Evolutionary conservation across 2,888 invertebrate species (phyloP).

Genomic region (Osmoderma eremita): DNA sequence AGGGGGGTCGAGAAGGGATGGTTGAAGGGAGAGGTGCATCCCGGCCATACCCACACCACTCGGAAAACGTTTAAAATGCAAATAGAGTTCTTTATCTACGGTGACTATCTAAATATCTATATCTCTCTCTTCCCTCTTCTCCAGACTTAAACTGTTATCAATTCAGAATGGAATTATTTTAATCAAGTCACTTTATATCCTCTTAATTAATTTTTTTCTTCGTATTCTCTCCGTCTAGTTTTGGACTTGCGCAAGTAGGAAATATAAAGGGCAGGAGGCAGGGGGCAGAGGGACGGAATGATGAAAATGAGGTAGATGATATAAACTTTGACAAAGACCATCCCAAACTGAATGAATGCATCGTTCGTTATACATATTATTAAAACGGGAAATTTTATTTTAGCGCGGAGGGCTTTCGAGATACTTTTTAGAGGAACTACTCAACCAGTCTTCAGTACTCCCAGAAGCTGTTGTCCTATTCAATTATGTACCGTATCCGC

Average conservation of each 20-base stretch:
- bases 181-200: slow-evolving; percentile 33
- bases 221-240: too few species aligned
- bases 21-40: slow-evolving; percentile 40
- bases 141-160: slow-evolving; percentile 42
- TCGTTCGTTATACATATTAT: too few species aligned
- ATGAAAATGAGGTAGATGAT: too few species aligned
- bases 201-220: slow-evolving; percentile 27
- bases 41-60: slow-evolving; percentile 31
- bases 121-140: slow-evolving; percentile 34
- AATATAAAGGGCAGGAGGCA: too few species aligned
- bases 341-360: too few species aligned
- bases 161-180: slow-evolving; percentile 38
- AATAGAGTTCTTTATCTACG: slow-evolving; percentile 46
- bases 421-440: too few species aligned
- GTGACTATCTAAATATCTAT: slow-evolving; percentile 49
- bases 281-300: too few species aligned
- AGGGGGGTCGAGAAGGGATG: too few species aligned
- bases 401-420: not conserved
- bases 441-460: not conserved
- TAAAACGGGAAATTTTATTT: too few species aligned
- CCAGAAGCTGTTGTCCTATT: slow-evolving; percentile 26
- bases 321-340: too few species aligned
- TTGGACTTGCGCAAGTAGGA: too few species aligned
- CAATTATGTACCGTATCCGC: slow-evolving; percentile 30
- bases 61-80: slow-evolving; percentile 49